Percentiles rank a stretch among this genome's conserved stretches.
phyloP scores from a whole-genome alignment of 2,113 vertebrate genomes.

The Natator depressus region DNA sequence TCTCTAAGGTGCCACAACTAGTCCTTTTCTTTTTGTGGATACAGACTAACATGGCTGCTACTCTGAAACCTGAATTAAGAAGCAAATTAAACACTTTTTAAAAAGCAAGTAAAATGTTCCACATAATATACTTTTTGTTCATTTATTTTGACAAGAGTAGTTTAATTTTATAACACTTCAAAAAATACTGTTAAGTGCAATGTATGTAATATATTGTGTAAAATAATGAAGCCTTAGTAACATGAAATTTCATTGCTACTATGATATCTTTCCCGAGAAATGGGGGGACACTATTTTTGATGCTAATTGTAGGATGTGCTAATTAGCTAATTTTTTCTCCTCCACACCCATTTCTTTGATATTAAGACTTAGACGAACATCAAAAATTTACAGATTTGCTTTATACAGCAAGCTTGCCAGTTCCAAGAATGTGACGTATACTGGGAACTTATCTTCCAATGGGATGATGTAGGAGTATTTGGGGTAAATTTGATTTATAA shows the following conservation, averaged over 20 bases:
- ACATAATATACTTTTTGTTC: background rate
- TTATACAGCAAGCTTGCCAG: background rate
- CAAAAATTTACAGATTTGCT: background rate
- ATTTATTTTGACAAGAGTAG: background rate
- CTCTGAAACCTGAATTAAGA: background rate
- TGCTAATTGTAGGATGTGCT: background rate
- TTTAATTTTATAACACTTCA: background rate
- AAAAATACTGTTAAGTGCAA: background rate
- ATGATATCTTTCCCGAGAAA: background rate
- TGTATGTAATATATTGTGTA: fast-evolving
- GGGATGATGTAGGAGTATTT: fast-evolving
- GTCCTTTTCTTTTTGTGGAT: no score
- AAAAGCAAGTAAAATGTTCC: background rate
- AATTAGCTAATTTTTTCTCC: background rate
- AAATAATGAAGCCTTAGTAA: background rate
- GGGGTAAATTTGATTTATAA: background rate
- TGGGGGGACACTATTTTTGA: background rate
- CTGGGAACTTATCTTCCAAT: background rate
- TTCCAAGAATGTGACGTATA: background rate
- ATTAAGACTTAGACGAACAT: background rate
- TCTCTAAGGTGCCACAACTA: no score
- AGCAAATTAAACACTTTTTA: background rate
- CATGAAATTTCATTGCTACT: fast-evolving
- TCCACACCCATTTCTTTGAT: background rate
- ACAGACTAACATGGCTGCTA: no score